phyloP scores from a whole-genome alignment of 2,797 vertebrate species.

The Labeo calbasu region DNA sequence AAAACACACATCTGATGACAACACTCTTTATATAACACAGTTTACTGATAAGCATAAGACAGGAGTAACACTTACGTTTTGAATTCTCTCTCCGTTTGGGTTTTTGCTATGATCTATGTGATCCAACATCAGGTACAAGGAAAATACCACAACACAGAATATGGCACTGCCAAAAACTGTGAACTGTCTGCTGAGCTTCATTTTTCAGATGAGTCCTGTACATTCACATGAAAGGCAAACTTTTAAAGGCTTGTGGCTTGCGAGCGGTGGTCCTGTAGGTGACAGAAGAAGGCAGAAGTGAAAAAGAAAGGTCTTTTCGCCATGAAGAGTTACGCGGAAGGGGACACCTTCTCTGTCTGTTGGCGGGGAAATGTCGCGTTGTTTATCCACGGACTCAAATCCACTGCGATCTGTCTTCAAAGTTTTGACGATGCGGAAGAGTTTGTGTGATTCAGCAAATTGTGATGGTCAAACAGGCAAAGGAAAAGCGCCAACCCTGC shows the following conservation, averaged over 20 bases:
- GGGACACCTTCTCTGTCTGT: not conserved
- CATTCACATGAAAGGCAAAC: constrained; percentile 17
- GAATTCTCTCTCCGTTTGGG: constrained; percentile 75
- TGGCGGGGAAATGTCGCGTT: constrained; percentile 2
- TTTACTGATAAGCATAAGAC: not conserved
- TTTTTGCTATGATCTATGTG: constrained; percentile 80
- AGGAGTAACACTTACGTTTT: constrained; percentile 63
- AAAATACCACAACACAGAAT: constrained; percentile 88
- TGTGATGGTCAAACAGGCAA: constrained; percentile 27
- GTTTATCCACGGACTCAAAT: not conserved
- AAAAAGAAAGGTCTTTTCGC: constrained; percentile 24
- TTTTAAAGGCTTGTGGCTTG: constrained; percentile 17
- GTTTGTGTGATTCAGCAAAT: constrained; percentile 62
- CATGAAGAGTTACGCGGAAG: constrained; percentile 29
- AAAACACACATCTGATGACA: not conserved
- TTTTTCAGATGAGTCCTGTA: constrained; percentile 59
- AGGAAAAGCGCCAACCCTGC: constrained; percentile 39
- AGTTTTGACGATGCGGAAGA: constrained; percentile 55
- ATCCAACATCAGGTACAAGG: constrained; percentile 90
- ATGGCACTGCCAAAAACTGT: constrained; percentile 84
- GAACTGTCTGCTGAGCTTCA: constrained; percentile 87
- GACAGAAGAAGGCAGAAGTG: constrained; percentile 24
- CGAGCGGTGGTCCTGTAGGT: constrained; percentile 26
- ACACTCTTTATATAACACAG: not conserved
- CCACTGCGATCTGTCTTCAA: constrained; percentile 12